A percentile compares a stretch with the other conserved stretches of the same genome.
These are phyloP conservation scores for Trachops cirrhosus DNA, from an alignment of 2,797 vertebrate species.

Conservation along the genomic window DNA sequence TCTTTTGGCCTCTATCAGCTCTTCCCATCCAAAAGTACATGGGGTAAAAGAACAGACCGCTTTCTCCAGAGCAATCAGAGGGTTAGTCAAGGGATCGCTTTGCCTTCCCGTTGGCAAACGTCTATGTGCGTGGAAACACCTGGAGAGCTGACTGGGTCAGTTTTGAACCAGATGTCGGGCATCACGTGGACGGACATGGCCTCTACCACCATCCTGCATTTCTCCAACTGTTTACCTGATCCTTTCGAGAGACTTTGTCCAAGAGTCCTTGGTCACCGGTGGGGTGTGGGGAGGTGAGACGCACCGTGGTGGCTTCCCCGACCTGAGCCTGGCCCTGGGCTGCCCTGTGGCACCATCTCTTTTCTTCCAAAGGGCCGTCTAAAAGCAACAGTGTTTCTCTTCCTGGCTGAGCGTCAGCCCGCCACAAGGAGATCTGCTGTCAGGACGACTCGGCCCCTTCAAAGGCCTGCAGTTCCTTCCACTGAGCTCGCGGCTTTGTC, in stretches of 20 bases:
- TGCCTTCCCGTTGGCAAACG: neutral
- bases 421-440: constrained; percentile 20
- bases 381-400: neutral
- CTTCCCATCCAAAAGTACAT: neutral
- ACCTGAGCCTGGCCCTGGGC: neutral
- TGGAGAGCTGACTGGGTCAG: neutral
- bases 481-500: neutral
- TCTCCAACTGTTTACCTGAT: neutral
- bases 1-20: neutral
- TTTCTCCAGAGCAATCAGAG: neutral
- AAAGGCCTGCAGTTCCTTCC: constrained; percentile 24
- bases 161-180: neutral
- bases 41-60: neutral
- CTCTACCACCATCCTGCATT: neutral
- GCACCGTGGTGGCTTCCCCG: neutral
- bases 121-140: neutral
- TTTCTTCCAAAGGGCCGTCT: constrained; percentile 32
- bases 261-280: neutral
- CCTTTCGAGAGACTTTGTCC: neutral
- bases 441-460: neutral
- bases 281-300: neutral
- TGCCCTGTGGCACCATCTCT: constrained; percentile 29
- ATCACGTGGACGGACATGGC: constrained; percentile 30
- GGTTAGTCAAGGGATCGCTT: no score
- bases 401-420: constrained; percentile 33